Evolutionary conservation across 2,113 vertebrate genomes (phyloP).

Genomic region (Sarotherodon lohbergeri): DNA sequence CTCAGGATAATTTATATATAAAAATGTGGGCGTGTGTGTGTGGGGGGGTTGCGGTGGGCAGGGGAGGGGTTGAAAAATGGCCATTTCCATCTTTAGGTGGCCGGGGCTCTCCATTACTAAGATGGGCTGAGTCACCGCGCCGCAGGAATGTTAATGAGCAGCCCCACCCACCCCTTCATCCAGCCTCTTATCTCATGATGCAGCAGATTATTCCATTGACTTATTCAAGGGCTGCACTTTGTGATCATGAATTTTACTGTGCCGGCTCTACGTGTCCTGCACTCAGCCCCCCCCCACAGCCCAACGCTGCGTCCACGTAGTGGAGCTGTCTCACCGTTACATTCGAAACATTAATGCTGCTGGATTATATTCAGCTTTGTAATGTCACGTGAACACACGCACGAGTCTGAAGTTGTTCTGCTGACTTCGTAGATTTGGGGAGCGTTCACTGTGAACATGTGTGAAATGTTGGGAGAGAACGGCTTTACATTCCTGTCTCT

Average conservation of each 20-base stretch:
- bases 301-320: not conserved
- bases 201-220: slow-evolving; percentile 63
- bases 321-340: not conserved
- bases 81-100: slow-evolving; percentile 78
- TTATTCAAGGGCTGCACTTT: slow-evolving; percentile 61
- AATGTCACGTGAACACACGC: too few species aligned
- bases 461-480: not conserved
- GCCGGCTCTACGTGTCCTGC: slow-evolving; percentile 19
- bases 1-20: slow-evolving; percentile 77
- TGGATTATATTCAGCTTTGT: not conserved
- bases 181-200: slow-evolving; percentile 58
- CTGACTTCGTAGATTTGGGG: not conserved
- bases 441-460: not conserved
- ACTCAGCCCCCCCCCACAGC: not conserved
- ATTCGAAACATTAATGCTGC: not conserved
- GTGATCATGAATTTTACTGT: slow-evolving; percentile 56
- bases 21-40: slow-evolving; percentile 53
- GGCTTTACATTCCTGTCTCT: not conserved
- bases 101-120: slow-evolving; percentile 76
- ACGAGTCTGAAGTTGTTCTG: not conserved
- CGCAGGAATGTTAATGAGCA: slow-evolving; percentile 74
- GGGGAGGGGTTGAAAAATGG: slow-evolving; percentile 72
- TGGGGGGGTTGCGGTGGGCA: not conserved
- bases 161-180: not conserved
- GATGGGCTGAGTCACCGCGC: slow-evolving; percentile 79